Base-by-base conservation (phyloP, 2,113 vertebrate genomes). In the Percopsis transmontana region DNA sequence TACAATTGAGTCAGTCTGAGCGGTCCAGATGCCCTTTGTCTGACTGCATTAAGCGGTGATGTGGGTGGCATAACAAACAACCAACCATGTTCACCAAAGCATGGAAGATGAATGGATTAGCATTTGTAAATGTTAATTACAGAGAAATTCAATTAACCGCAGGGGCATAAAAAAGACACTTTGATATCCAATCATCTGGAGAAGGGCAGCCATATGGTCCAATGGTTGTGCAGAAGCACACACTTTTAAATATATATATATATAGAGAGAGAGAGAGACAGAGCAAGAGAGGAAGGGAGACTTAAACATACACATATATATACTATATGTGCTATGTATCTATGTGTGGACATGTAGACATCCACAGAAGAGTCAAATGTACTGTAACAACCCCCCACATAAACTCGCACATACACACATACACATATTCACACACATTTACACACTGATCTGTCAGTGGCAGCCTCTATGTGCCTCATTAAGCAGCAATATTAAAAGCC, bases 61-160 rank as follows among this genome's bases (percentile, higher is more conserved):
- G 87, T 74, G 80, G 85, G 66, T 81, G 84, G 75, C 81, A 74
- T 54, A 16, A 65, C 70, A 68, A 67, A 62, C 72, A 73, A 70
- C 77, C 41, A 48, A 58, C 73, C 61, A 65, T 58, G 64, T 71
- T 72, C 79, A 73, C 60, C 72, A 85, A 82, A 76, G 82, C 80
- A 59, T 51, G 58, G 76, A 85, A 91, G 87, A 87, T 86, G 83
- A 86, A 87, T 90, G 85, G 82, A 86, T 84, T 83, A 78, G 81
- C 84, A 82, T 89, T 90, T 87, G 80, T 77, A 88, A 89, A 89
- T 88, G 86, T 85, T 91, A 89, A 90, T 90, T 90, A 88, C 74
- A 77, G 64, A 85, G 85, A 88, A 90, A 91, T 88, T 89, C 85
- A 87, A 91, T 93, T 91, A 90, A 84, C 70, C 81, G 72, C 51